These are phyloP conservation scores for Syrrhaptes paradoxus DNA, from an alignment of 2,113 vertebrate species.

Conservation along the genomic window DNA sequence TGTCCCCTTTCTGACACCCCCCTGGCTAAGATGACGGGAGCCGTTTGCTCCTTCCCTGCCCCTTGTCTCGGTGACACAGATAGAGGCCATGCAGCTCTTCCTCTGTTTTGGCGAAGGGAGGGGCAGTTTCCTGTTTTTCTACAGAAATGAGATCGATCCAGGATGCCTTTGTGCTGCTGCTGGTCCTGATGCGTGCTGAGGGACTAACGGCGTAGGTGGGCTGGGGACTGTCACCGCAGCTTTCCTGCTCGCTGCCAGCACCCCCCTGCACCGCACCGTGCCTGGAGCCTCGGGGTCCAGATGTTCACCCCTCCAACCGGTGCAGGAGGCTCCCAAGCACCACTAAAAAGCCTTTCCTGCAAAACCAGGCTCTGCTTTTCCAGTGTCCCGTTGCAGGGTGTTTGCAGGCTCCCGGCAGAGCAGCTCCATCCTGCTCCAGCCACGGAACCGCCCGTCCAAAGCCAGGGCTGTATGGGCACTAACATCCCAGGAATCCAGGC, in stretches of 20 bases:
- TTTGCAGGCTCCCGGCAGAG: neutral
- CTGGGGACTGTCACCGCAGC: neutral
- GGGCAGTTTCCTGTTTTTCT: slow-evolving; percentile 49
- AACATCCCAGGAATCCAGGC: slow-evolving; percentile 2
- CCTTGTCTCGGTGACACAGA: neutral
- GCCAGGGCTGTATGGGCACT: neutral
- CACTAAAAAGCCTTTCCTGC: neutral
- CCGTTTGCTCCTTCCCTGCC: neutral
- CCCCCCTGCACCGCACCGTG: neutral
- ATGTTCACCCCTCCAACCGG: accelerated
- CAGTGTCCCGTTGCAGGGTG: neutral
- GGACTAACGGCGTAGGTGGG: accelerated
- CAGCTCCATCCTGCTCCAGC: neutral
- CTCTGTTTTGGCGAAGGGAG: slow-evolving; percentile 12
- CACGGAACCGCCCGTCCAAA: accelerated
- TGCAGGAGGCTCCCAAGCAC: neutral
- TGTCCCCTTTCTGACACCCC: neutral
- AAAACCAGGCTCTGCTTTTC: neutral
- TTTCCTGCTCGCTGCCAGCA: neutral
- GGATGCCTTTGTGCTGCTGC: slow-evolving; percentile 3
- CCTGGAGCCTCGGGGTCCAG: accelerated
- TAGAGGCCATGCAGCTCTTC: neutral
- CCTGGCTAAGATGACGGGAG: neutral
- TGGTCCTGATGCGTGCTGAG: neutral
- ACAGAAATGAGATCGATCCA: slow-evolving; percentile 18